A percentile compares a stretch with the other conserved stretches of the same genome.
Conservation (phyloP, 2,797 vertebrate genomes). For the Hydrolagus colliei region DNA sequence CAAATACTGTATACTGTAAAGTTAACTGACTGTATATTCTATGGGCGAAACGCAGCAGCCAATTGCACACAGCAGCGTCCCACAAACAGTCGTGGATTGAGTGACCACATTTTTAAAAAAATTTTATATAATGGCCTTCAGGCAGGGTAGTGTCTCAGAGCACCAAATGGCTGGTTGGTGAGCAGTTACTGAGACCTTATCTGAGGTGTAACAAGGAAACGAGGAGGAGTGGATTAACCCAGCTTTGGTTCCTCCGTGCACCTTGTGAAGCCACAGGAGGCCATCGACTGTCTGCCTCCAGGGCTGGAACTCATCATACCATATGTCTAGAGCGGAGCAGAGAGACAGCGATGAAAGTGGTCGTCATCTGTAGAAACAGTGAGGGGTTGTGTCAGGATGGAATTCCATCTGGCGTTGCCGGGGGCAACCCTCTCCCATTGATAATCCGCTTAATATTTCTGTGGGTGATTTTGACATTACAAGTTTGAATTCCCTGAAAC, state of each 20-base stretch:
- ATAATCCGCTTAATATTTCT: conserved; percentile 2
- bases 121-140: no score
- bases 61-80: no score
- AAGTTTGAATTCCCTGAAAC: not conserved
- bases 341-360: not conserved
- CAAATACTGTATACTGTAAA: no score
- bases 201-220: no score
- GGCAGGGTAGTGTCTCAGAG: no score
- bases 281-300: not conserved
- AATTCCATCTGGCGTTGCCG: not conserved
- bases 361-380: conserved; percentile 14
- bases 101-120: no score
- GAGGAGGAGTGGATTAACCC: no score
- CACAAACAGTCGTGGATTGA: no score
- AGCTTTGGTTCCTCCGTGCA: not conserved
- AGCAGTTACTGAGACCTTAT: no score
- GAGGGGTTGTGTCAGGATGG: not conserved
- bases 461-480: not conserved
- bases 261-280: not conserved
- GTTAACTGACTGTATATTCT: no score
- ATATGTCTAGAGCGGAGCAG: conserved; percentile 11
- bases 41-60: no score
- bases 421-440: conserved; percentile 3
- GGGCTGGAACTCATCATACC: not conserved
- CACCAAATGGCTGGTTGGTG: no score